Conservation (phyloP, 2,113 vertebrate genomes). For the Excalfactoria chinensis region DNA sequence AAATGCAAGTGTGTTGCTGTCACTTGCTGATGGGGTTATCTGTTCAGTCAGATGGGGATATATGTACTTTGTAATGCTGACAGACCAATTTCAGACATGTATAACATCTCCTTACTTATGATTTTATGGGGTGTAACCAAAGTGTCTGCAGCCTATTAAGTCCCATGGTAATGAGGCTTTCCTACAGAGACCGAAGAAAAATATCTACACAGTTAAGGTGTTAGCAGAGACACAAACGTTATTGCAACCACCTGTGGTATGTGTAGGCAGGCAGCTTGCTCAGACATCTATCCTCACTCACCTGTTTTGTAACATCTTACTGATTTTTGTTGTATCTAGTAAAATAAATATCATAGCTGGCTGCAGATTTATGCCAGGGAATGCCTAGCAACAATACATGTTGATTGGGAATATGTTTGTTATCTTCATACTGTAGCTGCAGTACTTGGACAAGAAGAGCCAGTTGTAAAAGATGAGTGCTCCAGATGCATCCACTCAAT, state of each 20-base stretch:
- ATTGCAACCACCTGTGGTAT: neutral
- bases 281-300: neutral
- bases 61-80: neutral
- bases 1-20: neutral
- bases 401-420: neutral
- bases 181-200: accelerated
- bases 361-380: neutral
- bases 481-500: neutral
- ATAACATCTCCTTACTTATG: neutral
- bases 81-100: neutral
- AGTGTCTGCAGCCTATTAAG: neutral
- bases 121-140: neutral
- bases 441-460: neutral
- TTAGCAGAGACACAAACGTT: neutral
- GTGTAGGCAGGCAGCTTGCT: neutral
- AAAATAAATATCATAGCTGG: neutral
- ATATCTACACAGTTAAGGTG: neutral
- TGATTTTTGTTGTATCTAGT: neutral
- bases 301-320: neutral
- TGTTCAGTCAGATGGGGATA: neutral
- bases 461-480: neutral
- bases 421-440: neutral
- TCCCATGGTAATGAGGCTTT: neutral
- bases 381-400: accelerated
- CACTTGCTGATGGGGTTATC: neutral